Conservation (phyloP, 1,140 invertebrate genomes). For the Agrypnia vestita region DNA sequence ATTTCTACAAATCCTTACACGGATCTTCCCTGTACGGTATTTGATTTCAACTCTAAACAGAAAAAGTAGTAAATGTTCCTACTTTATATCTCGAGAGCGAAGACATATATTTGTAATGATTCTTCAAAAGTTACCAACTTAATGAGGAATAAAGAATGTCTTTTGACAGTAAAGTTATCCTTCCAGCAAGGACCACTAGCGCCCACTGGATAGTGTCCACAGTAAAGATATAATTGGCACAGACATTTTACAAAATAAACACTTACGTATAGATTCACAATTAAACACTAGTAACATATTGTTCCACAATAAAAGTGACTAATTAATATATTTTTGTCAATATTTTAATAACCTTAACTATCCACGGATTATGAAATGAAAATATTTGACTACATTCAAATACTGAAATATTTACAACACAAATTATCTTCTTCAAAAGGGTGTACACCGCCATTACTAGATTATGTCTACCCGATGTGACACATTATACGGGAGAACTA, state of each 20-base stretch:
- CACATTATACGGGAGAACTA: no score
- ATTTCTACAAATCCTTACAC: conserved; percentile 3
- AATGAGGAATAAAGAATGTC: not conserved
- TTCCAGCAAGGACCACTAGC: conserved; percentile 6
- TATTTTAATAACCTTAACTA: conserved; percentile 44
- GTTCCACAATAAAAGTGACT: conserved; percentile 52
- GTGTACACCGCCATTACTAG: not conserved
- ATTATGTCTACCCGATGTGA: not conserved
- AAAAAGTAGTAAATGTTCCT: no score
- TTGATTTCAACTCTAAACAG: no score
- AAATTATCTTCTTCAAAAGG: not conserved
- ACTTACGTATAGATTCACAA: conserved; percentile 44
- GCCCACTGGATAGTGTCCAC: not conserved
- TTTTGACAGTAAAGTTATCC: not conserved
- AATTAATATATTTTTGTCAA: conserved; percentile 40
- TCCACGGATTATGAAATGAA: conserved; percentile 30
- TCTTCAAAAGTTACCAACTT: no score
- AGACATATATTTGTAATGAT: no score
- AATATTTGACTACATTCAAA: conserved; percentile 40
- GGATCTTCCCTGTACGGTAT: not conserved
- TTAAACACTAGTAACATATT: conserved; percentile 47
- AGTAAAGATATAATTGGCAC: conserved; percentile 46
- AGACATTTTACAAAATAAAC: conserved; percentile 34
- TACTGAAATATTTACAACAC: conserved; percentile 50
- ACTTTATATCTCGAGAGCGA: no score